Base-by-base conservation (phyloP, 64 coral and sea anemone species). In the Catalaphyllia jardinei region DNA sequence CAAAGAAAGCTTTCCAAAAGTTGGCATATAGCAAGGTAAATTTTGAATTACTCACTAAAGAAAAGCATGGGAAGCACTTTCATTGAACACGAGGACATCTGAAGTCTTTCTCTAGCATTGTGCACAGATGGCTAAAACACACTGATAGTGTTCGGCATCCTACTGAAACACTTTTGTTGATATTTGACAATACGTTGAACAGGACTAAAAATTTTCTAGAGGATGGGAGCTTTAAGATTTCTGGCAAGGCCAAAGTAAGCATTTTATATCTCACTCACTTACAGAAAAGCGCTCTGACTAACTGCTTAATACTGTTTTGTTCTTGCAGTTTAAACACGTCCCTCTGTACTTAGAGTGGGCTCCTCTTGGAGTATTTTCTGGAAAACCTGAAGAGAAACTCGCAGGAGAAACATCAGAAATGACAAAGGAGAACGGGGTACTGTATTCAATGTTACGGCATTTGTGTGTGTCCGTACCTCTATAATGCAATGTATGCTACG, bases 1-100 rank as follows among this genome's bases (percentile, higher is more conserved):
- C 97, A 62, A 95, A 85, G 75, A 95, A 93, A 74, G 93, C 97
- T 31, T 99, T 99, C 54, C 93, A 95, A 49, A 99, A 95, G 71
- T 83, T 95, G 71, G 97, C 96, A 73, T 98, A 99, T 38, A 88
- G 90, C 15, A 95, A 99, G 91, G 97, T 95, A 86, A 82, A 25
- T 29, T n/a, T 0, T 27, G 7, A 71, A 72, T 3, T 67, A 76
- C 14, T 31, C 8, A 7, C 74, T 38, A 17, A 20, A 46, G 42
- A 46, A 46, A 46, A 46, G 42, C 42, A 46, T 46, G 42, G 42
- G 42, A 46, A 6, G 42, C 42, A 46, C 42, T 46, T 46, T 0
- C 4, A 6, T 4, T 46, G 42, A 46, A 46, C 7, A 8, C 42
- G 0, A 46, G 42, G 42, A 46, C 42, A 46, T 46, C 42, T 46